Base-by-base conservation (phyloP, 1,140 invertebrate species). In the Ruditapes philippinarum region DNA sequence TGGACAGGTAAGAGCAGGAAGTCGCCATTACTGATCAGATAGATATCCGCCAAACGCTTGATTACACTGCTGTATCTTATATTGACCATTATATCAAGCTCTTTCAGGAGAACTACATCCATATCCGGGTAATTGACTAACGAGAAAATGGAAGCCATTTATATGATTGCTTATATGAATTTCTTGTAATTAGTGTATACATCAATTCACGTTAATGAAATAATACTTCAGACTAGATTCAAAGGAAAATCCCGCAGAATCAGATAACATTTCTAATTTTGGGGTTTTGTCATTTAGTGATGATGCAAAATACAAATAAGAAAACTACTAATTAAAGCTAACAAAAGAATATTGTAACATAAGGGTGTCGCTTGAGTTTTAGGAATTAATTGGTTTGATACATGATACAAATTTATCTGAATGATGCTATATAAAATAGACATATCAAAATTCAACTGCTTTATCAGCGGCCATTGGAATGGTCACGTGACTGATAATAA, bases 401-500 rank as follows among this genome's bases (percentile, higher is more conserved):
- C 36, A 51, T n/a, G 74, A 78, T 78, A 7, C 74, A 19, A 78
- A 19, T n/a, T 78, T 45, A 76, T 76, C 33, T 28, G 12, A 28
- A 76, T 45, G 25, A 54, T 54, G 33, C 74, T 38, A 49, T 78
- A 78, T 54, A 78, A 38, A 78, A 36, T 54, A n/a, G n/a, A 36
- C 19, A 17, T 36, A 51, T 36, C 45, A 78, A 54, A 51, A 31
- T 57, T 14, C 45, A 38, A 38, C 65, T 2, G 22, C 31, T 36
- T 51, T 40, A n/a, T 54, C 74, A 14, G 45, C 28, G 1, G 22
- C 19, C 19, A 82, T 68, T 49, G 11, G 22, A 2, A 0, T 31
- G 40, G 60, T 82, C 80, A 82, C 80, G 80, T 82, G 80, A 82
- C 60, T 33, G 28, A 62, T 81, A 60, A 73, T 70, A 51, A 70